phyloP scores from a whole-genome alignment of 2,888 invertebrate genomes.

The Agrotis puta region DNA sequence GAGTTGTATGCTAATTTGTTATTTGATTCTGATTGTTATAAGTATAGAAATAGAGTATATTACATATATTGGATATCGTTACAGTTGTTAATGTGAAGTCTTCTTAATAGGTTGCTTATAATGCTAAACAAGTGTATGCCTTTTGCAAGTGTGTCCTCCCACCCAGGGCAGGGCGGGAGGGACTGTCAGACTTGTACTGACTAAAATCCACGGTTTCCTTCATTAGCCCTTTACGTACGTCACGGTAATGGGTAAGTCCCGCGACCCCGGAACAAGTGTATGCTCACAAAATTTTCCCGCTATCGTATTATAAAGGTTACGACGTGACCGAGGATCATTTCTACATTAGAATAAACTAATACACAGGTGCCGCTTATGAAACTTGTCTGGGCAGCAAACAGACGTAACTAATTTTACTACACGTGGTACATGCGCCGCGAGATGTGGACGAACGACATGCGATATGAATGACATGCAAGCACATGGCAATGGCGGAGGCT shows the following conservation, averaged over 20 bases:
- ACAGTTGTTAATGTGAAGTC: not conserved
- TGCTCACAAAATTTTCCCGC: constrained; percentile 27
- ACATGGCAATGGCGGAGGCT: constrained; percentile 67
- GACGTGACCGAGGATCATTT: constrained; percentile 49
- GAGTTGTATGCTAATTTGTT: not conserved
- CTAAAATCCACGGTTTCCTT: too few relatives aligned
- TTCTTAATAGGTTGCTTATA: not conserved
- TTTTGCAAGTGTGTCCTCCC: too few relatives aligned
- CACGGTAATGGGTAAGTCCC: too few relatives aligned
- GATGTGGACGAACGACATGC: constrained; percentile 77
- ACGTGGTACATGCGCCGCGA: constrained; percentile 61
- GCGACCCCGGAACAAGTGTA: constrained; percentile 6
- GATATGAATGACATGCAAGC: constrained; percentile 85
- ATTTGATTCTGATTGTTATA: not conserved
- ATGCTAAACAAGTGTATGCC: constrained; percentile 3
- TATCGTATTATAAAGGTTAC: constrained; percentile 28
- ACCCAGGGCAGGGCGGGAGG: too few relatives aligned
- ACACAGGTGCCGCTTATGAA: constrained; percentile 68
- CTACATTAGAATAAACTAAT: constrained; percentile 56
- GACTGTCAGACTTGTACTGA: too few relatives aligned
- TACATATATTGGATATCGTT: too few relatives aligned
- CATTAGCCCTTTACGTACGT: too few relatives aligned
- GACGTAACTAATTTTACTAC: constrained; percentile 80
- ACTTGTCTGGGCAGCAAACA: constrained; percentile 75
- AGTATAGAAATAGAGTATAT: too few relatives aligned